These are phyloP conservation scores for Pelmatolapia mariae DNA, from an alignment of 2,113 vertebrate genomes.

Conservation along the genomic window DNA sequence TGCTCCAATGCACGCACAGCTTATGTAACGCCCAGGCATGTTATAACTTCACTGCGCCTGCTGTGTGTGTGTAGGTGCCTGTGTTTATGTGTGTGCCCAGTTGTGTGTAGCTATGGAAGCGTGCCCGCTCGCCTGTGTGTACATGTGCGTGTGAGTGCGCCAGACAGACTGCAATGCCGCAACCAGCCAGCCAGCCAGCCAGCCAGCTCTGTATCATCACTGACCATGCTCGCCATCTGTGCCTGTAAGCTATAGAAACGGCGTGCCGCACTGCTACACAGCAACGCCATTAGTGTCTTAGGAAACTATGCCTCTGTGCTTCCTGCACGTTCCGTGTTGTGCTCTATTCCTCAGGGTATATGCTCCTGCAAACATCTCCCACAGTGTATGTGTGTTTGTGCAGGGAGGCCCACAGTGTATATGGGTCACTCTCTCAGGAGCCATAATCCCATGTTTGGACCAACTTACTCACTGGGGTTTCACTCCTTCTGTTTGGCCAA, in stretches of 20 bases:
- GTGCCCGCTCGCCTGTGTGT: background rate
- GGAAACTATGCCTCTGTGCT: background rate
- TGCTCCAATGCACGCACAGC: conserved; percentile 9
- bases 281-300: background rate
- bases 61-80: conserved; percentile 1
- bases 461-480: conserved; percentile 59
- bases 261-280: conserved; percentile 17
- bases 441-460: conserved; percentile 51
- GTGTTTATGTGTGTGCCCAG: background rate
- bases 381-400: background rate
- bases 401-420: conserved; percentile 12
- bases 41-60: conserved; percentile 35
- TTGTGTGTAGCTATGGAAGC: conserved; percentile 7
- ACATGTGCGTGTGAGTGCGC: background rate
- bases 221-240: conserved; percentile 55
- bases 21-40: conserved; percentile 62
- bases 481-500: conserved; percentile 66
- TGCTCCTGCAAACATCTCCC: background rate
- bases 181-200: conserved; percentile 6
- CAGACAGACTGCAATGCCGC: conserved; percentile 29
- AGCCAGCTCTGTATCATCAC: conserved; percentile 38
- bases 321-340: background rate
- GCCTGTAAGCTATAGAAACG: conserved; percentile 43
- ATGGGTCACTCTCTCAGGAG: conserved; percentile 51
- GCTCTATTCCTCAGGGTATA: background rate